phyloP scores from a whole-genome alignment of 2,113 vertebrate species.

The Sinocyclocheilus maitianheensis region DNA sequence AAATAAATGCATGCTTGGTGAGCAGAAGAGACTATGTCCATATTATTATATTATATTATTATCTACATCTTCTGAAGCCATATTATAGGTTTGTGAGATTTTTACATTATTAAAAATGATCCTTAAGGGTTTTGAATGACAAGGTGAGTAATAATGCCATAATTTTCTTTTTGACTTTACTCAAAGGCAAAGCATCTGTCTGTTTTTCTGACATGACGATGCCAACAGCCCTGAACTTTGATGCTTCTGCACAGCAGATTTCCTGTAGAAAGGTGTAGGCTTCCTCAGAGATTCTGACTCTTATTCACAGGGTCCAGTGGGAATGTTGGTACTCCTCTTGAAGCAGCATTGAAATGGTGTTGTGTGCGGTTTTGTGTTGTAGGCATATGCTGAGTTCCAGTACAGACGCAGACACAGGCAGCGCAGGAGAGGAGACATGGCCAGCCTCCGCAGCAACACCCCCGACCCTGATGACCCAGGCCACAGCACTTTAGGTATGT shows the following conservation, averaged over 20 bases:
- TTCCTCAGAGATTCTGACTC: background rate
- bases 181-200: background rate
- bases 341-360: background rate
- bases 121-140: background rate
- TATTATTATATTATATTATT: background rate
- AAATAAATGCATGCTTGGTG: no score
- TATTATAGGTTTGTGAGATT: background rate
- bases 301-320: background rate
- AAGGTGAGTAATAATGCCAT: background rate
- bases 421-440: constrained; percentile 88
- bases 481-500: constrained; percentile 83
- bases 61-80: background rate
- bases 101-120: background rate
- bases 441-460: constrained; percentile 88
- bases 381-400: constrained; percentile 99
- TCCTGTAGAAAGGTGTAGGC: background rate
- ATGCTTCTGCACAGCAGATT: background rate
- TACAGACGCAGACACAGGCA: constrained; percentile 92
- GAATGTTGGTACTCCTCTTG: background rate
- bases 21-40: no score
- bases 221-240: background rate
- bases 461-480: constrained; percentile 85
- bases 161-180: background rate
- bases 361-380: constrained; percentile 73
- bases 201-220: background rate